Evolutionary conservation across 2,797 vertebrate species (phyloP).

Genomic region (Epinephelus malabaricus): DNA sequence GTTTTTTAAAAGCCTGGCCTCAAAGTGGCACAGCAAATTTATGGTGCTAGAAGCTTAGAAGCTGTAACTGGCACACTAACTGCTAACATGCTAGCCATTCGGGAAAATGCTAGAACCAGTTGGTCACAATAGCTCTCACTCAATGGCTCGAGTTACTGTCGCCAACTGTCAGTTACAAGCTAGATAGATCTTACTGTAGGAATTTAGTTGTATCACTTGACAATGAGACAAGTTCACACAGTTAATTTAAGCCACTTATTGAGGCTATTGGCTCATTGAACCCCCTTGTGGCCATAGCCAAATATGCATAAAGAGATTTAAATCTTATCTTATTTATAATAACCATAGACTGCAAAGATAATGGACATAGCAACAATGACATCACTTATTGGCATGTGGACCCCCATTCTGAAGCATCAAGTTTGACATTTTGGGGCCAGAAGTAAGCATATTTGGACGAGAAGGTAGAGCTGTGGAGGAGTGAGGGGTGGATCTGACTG

Average conservation of each 20-base stretch:
- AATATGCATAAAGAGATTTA: no score
- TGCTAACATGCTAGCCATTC: not conserved
- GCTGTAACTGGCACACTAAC: not conserved
- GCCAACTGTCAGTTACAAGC: not conserved
- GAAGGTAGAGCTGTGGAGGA: no score
- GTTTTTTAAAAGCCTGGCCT: not conserved
- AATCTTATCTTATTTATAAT: no score
- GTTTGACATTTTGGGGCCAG: no score
- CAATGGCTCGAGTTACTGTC: not conserved
- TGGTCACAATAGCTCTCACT: not conserved
- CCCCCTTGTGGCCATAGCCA: no score
- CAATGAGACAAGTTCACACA: not conserved
- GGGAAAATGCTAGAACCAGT: not conserved
- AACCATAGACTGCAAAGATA: no score
- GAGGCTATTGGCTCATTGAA: not conserved
- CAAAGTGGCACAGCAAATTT: constrained; percentile 1
- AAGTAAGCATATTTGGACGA: no score
- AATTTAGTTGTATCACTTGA: not conserved
- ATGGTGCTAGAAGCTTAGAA: not conserved
- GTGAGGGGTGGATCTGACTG: no score
- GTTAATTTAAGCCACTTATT: not conserved
- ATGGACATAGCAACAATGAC: no score
- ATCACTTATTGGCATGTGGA: no score
- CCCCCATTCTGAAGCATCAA: no score
- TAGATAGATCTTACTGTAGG: no score